Base-by-base conservation (phyloP, 2,113 vertebrate species). In the Chrysochloris asiatica region DNA sequence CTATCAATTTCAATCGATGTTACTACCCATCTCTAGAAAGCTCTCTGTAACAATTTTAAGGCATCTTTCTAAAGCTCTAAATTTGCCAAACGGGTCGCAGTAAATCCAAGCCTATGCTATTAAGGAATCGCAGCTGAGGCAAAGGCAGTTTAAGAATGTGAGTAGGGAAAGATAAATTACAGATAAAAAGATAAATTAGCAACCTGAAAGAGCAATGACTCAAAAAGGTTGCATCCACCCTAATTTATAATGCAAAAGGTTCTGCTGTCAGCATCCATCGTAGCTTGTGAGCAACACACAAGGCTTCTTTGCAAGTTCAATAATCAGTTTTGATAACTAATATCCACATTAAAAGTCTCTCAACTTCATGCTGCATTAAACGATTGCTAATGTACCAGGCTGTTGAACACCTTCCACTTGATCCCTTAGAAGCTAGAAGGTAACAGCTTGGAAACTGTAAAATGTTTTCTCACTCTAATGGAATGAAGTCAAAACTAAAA, bases 211-310 rank as follows among this genome's bases (percentile, higher is more conserved):
- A 88, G 80, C 47, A 47, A 65, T n/a, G 91, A 67, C 80, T 92
- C 79, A 47, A 84, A 82, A 83, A 71, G 3, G 26, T n/a, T 85
- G 16, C 52, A 63, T 54, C 19, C 47, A 16, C 78, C 56, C 80
- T 83, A 85, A 78, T 93, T 90, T 84, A 86, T 71, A 86, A 93
- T 86, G 92, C 84, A 89, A 65, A 93, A 83, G 48, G 26, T 77
- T 79, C 65, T 0, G 0, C 59, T 52, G 36, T 41, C 72, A 26
- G 26, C 52, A 65, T 83, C 75, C 38, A 14, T 90, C 88, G 73
- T 41, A 52, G 80, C 52, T 33, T 61, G 26, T n/a, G 65, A 12
- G 30, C 54, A 87, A 48, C 59, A 28, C 1, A 54, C 54, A 73
- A n/a, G 54, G 75, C 22, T 90, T 48, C 86, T 54, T n/a, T 69